Conservation (phyloP, 2,797 vertebrate genomes). For the Spheniscus humboldti region DNA sequence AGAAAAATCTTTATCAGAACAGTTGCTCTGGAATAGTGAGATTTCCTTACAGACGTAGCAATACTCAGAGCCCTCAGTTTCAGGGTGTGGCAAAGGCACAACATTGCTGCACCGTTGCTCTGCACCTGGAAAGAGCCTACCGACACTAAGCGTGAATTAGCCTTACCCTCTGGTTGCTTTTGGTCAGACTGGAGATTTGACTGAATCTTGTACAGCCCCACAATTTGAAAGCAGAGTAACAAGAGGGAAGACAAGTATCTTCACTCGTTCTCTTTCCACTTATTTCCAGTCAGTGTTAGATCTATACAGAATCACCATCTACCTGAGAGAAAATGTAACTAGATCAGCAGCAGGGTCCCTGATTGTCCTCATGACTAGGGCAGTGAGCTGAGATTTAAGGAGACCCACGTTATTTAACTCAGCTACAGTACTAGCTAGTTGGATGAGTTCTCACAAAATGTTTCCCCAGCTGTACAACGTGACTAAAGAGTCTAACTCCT, state of each 20-base stretch:
- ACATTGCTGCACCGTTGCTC: not conserved
- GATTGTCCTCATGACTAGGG: not conserved
- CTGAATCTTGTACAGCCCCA: not conserved
- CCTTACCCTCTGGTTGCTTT: not conserved
- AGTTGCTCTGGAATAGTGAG: not conserved
- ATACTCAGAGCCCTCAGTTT: not conserved
- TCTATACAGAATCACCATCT: not conserved
- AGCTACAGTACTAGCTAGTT: not conserved
- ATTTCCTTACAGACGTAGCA: not conserved
- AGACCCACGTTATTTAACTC: not conserved
- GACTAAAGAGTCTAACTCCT: not conserved
- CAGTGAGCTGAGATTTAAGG: not conserved
- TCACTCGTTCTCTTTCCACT: not conserved
- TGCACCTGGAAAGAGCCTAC: not conserved
- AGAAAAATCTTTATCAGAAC: not conserved
- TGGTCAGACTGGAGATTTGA: not conserved
- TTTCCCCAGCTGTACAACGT: not conserved
- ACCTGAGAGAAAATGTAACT: not conserved
- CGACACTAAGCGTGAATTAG: not conserved
- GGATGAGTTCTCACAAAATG: not conserved
- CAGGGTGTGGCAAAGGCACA: not conserved
- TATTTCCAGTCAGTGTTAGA: not conserved
- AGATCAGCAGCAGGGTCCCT: not conserved
- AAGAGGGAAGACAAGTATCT: not conserved
- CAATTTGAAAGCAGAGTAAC: not conserved